Conservation (phyloP, 2,113 vertebrate species). For the Synodontis membranacea region DNA sequence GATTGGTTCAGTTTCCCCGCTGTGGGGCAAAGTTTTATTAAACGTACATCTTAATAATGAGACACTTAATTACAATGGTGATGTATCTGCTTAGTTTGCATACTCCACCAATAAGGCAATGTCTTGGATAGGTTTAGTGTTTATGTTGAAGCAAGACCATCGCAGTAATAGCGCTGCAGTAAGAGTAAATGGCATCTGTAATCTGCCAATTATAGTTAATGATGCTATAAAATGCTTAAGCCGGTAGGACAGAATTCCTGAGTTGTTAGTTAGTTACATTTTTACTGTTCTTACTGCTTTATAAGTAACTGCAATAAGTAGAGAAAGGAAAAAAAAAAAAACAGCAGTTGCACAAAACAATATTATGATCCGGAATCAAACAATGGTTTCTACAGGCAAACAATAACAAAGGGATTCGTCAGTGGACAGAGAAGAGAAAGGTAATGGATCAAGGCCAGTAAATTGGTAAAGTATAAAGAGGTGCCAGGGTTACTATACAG, state of each 20-base stretch:
- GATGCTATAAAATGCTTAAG: background rate
- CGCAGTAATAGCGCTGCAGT: background rate
- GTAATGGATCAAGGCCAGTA: background rate
- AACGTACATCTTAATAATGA: background rate
- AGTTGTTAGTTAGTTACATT: background rate
- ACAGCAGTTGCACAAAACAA: background rate
- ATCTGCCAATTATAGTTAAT: conserved; percentile 23
- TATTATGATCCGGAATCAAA: background rate
- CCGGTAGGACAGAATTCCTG: background rate
- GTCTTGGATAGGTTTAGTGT: conserved; percentile 1
- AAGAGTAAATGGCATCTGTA: conserved; percentile 9
- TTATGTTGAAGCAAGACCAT: background rate
- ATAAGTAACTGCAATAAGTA: background rate
- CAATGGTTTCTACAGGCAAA: background rate
- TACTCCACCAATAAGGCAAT: background rate
- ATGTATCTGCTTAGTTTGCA: conserved; percentile 3
- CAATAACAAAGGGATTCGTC: background rate
- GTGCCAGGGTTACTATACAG: background rate
- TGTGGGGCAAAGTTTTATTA: background rate
- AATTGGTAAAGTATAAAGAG: background rate
- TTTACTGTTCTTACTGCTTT: background rate
- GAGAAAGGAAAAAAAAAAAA: background rate
- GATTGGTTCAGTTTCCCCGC: background rate
- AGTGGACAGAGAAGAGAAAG: background rate
- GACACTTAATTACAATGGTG: background rate